Evolutionary conservation across 2,888 invertebrate species (phyloP).

Genomic region (Chelonus formosanus): DNA sequence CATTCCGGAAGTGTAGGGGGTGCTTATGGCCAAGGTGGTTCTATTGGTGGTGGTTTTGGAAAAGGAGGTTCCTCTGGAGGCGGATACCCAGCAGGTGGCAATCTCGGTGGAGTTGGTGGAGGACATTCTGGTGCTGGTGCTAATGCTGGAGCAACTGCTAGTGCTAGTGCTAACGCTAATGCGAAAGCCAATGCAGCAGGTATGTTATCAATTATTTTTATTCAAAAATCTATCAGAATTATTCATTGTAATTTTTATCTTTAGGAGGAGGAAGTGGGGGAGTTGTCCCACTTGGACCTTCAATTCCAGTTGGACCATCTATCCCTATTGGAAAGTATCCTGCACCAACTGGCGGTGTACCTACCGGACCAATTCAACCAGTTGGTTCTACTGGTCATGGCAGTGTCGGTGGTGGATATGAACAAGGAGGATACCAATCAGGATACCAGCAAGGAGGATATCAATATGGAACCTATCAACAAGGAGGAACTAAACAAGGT

Average conservation of each 20-base stretch:
- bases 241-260: too few relatives aligned
- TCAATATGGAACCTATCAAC: slow-evolving; percentile 6
- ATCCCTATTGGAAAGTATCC: too few relatives aligned
- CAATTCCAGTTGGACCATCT: too few relatives aligned
- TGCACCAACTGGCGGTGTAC: too few relatives aligned
- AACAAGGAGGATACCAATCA: slow-evolving; percentile 11
- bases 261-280: not conserved
- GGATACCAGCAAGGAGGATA: slow-evolving; percentile 12
- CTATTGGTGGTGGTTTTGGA: slow-evolving; percentile 7
- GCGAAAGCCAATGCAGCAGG: not conserved
- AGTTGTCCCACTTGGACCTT: too few relatives aligned
- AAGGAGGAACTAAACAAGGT: slow-evolving; percentile 11
- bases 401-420: not conserved
- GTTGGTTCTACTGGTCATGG: not conserved
- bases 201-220: not conserved
- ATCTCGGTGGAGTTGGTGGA: slow-evolving; percentile 5
- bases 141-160: not conserved
- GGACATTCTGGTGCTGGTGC: slow-evolving; percentile 5
- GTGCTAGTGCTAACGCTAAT: slow-evolving; percentile 6
- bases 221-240: too few relatives aligned
- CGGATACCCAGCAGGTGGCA: not conserved
- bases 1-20: slow-evolving; percentile 13
- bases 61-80: slow-evolving; percentile 3
- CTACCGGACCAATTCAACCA: not conserved
- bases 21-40: slow-evolving; percentile 16